Percentiles rank a stretch among this genome's conserved stretches.
phyloP scores from a whole-genome alignment of 2,113 vertebrate genomes.

The Anguilla rostrata region DNA sequence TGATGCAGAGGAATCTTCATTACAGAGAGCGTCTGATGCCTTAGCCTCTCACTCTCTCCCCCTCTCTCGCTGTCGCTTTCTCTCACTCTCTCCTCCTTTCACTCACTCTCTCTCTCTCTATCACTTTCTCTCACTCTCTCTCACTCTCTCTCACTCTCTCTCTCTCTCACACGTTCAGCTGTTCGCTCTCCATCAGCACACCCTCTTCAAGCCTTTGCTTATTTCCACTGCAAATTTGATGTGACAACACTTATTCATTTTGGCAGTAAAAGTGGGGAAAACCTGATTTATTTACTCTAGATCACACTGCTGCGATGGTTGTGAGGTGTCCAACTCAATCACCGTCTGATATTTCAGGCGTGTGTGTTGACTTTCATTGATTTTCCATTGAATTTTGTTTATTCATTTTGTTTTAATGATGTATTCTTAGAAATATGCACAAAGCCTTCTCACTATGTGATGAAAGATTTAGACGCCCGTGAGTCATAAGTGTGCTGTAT shows the following conservation, averaged over 20 bases:
- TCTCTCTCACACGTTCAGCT: conserved; percentile 31
- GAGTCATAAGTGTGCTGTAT: too few species aligned
- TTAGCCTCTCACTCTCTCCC: conserved; percentile 1
- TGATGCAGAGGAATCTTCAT: background rate
- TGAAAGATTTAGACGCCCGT: background rate
- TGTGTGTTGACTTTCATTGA: background rate
- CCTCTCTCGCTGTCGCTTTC: too few species aligned
- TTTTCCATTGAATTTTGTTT: background rate
- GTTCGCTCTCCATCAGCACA: background rate
- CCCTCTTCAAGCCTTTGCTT: conserved; percentile 35
- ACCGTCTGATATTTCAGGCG: background rate
- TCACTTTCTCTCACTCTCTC: conserved; percentile 15
- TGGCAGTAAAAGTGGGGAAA: background rate
- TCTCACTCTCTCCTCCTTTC: too few species aligned
- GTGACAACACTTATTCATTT: background rate
- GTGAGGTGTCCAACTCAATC: background rate
- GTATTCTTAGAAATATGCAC: background rate
- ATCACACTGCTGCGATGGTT: background rate
- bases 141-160: background rate
- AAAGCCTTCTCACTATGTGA: background rate
- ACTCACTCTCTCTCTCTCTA: background rate
- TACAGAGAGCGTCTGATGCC: background rate
- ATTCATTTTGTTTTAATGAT: conserved; percentile 2
- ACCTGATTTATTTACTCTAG: background rate
- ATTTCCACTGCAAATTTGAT: background rate